Evolutionary conservation across 1,140 invertebrate species (phyloP).

Genomic region (Aleiodes sp.): DNA sequence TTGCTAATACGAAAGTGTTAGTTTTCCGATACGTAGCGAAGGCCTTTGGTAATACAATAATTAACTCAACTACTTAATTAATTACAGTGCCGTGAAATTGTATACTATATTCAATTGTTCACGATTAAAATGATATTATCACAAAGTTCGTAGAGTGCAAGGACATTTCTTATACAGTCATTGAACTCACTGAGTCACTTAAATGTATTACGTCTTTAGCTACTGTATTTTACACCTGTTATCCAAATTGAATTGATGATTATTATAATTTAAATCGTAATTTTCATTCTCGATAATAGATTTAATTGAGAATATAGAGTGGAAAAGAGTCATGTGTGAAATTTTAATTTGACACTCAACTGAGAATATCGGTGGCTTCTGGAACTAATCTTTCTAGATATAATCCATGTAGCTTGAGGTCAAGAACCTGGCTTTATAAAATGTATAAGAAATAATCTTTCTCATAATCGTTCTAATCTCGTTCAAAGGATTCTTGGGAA

Average conservation of each 20-base stretch:
- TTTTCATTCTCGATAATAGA: not conserved
- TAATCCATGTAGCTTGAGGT: not conserved
- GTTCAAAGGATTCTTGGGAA: not conserved
- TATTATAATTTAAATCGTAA: not conserved
- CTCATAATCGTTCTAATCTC: not conserved
- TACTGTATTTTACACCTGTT: not conserved
- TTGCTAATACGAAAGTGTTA: not conserved
- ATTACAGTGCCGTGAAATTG: not conserved
- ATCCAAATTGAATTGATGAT: not conserved
- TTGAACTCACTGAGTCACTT: slow-evolving; percentile 19
- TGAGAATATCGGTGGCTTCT: not conserved
- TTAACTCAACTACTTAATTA: not conserved
- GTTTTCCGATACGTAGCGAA: not conserved
- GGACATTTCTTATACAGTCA: not conserved
- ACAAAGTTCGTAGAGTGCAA: not conserved
- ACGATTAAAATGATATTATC: not conserved
- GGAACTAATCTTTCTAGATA: not conserved
- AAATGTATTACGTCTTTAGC: not conserved
- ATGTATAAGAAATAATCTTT: not conserved
- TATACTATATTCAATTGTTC: not conserved
- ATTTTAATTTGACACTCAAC: not conserved
- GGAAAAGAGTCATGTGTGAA: not conserved
- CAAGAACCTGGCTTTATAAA: not conserved
- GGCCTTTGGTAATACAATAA: not conserved
- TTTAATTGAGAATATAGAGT: not conserved